Evolutionary conservation across 2,113 vertebrate genomes (phyloP), one percentile per base, ranked within the genome.

Genomic region (Pseudorhombus dupliciocellatus): DNA sequence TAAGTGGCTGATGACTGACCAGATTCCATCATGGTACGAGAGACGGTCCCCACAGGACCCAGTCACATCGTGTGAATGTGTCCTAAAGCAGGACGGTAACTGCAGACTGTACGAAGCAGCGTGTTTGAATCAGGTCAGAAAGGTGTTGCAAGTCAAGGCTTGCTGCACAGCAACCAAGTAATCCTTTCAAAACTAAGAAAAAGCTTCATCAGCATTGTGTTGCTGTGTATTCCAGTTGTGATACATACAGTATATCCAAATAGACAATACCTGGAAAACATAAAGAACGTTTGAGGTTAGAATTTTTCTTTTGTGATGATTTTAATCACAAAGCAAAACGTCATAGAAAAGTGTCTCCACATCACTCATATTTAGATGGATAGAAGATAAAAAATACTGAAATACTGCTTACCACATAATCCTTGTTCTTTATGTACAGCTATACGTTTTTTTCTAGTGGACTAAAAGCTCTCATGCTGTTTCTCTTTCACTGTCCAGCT

Each of bases 401-500:
- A 46, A 46, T 37, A 2, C 34, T 37, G 34, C 34, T 11, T 37
- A 10, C 10, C 34, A 46, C 42, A 15, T 46, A 4, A 44, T 16
- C 42, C 18, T 7, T 46, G 20, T 48, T n/a, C 7, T n/a, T n/a
- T n/a, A n/a, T 56, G 16, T 30, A 10, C 10, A 26, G 55, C 52
- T 50, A 25, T 21, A 22, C 44, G 63, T 44, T 67, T 18, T 50
- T 44, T 67, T 18, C 44, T 51, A 51, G 34, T 51, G 48, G 40
- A 37, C 62, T 64, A 3, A 46, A 75, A 21, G 66, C 11, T 56
- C 24, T 20, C 56, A 56, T n/a, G 63, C 26, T 65, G 61, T 63
- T 55, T 68, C 58, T 73, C 31, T 77, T 79, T 89, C 80, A 69
- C 87, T 84, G 84, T 78, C 88, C 88, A 90, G 80, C 74, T 89